Base-by-base conservation (phyloP, 2,797 vertebrate species). In the Cygnus olor region DNA sequence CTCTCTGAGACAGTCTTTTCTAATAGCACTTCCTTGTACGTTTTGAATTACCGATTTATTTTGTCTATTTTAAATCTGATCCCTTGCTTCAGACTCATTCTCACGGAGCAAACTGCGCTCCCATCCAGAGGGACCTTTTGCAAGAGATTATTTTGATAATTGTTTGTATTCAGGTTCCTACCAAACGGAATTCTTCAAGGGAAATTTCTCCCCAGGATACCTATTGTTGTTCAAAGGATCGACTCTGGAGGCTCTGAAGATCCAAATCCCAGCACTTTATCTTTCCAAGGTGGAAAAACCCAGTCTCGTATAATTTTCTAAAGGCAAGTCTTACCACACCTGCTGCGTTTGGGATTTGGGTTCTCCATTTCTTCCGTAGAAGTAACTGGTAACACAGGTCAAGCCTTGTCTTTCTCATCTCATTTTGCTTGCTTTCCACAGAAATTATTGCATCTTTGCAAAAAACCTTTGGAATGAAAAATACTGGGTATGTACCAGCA, bases 61-160 rank as follows among this genome's bases (percentile, higher is more conserved):
- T 85, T 56, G 68, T 70, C 88, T 94, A 30, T 36, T 95, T 93
- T 93, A 80, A 95, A 95, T 94, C 88, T 78, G 68, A 96, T 96
- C 45, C 49, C 42, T 80, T 34, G 64, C 76, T 87, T 88, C 74
- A 94, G 78, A 72, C 61, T 87, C 82, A 44, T 89, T 76, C 51
- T 74, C 51, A 47, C 4, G 73, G 71, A 22, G 74, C 84, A 74
- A 74, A 58, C 42, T 77, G 53, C 30, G 80, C 49, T 89, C 74
- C 84, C 53, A 63, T 68, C 63, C 80, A 54, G 21, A 90, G 42
- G 11, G 68, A 80, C 64, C 81, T 81, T 70, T 72, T 94, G 36
- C 72, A 42, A 5, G 61, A 90, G 85, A 89, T 94, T 82, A 80
- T 93, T 93, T 82, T 96, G 88, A 89, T 82, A 87, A 80, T 78